Conservation (phyloP, 1,140 invertebrate genomes). For the Drosophila leontia region DNA sequence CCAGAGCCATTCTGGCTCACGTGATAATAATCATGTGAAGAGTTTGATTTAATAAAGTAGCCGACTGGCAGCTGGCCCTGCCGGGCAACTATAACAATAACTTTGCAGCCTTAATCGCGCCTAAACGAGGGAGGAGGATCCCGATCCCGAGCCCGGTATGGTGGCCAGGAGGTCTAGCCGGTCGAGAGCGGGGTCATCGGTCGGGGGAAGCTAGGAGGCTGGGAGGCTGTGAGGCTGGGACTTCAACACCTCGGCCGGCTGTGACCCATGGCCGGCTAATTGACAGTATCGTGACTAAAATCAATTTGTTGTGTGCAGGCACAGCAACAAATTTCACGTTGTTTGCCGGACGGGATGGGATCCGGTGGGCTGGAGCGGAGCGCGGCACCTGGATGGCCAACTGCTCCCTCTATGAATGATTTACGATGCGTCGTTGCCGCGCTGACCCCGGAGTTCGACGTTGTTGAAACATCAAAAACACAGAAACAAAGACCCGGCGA, state of each 20-base stretch:
- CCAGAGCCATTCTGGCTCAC: conserved; percentile 51
- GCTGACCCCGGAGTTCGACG: conserved; percentile 78
- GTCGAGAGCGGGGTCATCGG: conserved; percentile 48
- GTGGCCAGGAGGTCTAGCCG: conserved; percentile 32
- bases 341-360: conserved; percentile 42
- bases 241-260: conserved; percentile 75
- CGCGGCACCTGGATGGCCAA: conserved; percentile 12
- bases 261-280: conserved; percentile 79
- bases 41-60: conserved; percentile 84
- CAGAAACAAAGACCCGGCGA: conserved; percentile 67
- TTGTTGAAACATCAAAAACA: conserved; percentile 81
- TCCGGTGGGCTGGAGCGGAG: conserved; percentile 15
- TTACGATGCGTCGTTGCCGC: conserved; percentile 79
- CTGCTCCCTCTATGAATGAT: conserved; percentile 78
- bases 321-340: conserved; percentile 80
- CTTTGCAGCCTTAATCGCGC: conserved; percentile 76
- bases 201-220: conserved; percentile 19
- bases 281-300: conserved; percentile 84
- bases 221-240: conserved; percentile 51
- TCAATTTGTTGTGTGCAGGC: conserved; percentile 81
- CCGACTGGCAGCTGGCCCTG: conserved; percentile 49
- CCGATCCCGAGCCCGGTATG: background rate
- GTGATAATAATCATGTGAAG: conserved; percentile 83
- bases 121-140: conserved; percentile 67
- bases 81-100: conserved; percentile 79